Conservation (phyloP, 2,113 vertebrate species). For the Notiomystis cincta region DNA sequence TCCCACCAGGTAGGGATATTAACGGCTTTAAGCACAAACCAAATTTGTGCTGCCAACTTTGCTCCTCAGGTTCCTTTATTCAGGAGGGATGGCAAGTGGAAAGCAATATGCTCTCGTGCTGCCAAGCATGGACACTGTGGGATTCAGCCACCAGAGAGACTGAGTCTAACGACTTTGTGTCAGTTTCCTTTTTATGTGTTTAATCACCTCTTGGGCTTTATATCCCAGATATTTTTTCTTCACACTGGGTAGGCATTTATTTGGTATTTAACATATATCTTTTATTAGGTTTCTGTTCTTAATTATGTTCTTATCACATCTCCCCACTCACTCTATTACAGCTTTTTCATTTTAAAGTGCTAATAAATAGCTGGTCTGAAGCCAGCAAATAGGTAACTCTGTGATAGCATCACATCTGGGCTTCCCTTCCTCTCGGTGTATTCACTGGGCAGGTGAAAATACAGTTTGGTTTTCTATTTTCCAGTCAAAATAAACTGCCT, state of each 20-base stretch:
- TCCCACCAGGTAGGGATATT: not conserved
- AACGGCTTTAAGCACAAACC: not conserved
- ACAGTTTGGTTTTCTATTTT: not conserved
- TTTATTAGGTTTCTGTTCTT: not conserved
- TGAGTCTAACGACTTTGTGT: not conserved
- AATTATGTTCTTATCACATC: not conserved
- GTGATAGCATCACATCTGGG: not conserved
- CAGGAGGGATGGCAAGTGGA: not conserved
- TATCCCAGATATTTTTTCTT: not conserved
- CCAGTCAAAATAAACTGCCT: not conserved
- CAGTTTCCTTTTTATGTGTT: not conserved
- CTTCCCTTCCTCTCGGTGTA: not conserved
- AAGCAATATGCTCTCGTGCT: not conserved
- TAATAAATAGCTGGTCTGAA: not conserved
- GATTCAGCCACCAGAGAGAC: not conserved
- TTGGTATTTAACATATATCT: not conserved
- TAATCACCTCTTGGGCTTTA: not conserved
- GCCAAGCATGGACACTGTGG: not conserved
- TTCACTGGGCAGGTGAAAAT: not conserved
- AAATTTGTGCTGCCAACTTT: not conserved
- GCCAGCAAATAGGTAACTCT: not conserved
- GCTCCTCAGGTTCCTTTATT: not conserved
- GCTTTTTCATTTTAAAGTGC: not conserved
- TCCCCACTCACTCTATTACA: not conserved
- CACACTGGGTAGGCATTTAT: not conserved